Percentiles rank a stretch among this genome's conserved stretches.
Conservation (phyloP, 1,140 invertebrate species). For the Trachelipus rathkii region DNA sequence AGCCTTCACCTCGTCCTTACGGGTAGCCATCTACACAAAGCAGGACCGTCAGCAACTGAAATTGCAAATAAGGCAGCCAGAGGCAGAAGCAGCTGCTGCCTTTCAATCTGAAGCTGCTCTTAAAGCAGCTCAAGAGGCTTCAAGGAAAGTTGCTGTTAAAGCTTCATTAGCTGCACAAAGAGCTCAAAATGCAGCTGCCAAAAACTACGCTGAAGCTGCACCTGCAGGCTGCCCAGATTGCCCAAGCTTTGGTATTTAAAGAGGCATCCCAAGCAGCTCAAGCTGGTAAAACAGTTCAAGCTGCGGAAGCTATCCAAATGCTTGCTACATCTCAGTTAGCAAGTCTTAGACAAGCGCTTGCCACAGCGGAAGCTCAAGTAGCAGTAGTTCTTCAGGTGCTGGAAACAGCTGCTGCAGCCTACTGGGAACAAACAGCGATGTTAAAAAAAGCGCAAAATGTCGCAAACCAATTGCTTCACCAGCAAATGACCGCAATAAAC, state of each 20-base stretch:
- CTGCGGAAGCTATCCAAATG: slow-evolving; percentile 33
- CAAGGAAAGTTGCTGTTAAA: slow-evolving; percentile 32
- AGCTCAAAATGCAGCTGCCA: slow-evolving; percentile 35
- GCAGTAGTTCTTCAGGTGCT: slow-evolving; percentile 34
- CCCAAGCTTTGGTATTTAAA: slow-evolving; percentile 33
- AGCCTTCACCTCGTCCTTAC: not conserved
- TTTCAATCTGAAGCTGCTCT: slow-evolving; percentile 34
- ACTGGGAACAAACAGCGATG: slow-evolving; percentile 24
- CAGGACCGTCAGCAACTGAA: slow-evolving; percentile 29
- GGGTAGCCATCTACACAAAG: not conserved
- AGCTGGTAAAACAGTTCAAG: slow-evolving; percentile 30
- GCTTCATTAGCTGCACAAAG: slow-evolving; percentile 36
- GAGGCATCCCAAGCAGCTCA: slow-evolving; percentile 30
- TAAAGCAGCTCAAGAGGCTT: slow-evolving; percentile 31
- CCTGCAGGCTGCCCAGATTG: slow-evolving; percentile 34
- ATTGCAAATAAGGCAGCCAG: slow-evolving; percentile 35
- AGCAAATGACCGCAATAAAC: slow-evolving; percentile 29
- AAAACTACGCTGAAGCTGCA: slow-evolving; percentile 35
- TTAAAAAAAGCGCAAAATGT: slow-evolving; percentile 31
- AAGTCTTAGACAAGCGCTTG: slow-evolving; percentile 33
- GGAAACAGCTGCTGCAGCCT: slow-evolving; percentile 27
- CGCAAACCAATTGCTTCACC: slow-evolving; percentile 28
- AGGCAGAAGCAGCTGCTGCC: slow-evolving; percentile 33
- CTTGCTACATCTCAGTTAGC: slow-evolving; percentile 35
- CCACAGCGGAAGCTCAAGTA: slow-evolving; percentile 36